Evolutionary conservation across 2,888 invertebrate genomes (phyloP), one percentile per base, ranked within the genome.

Genomic region (Pandemis heparana): DNA sequence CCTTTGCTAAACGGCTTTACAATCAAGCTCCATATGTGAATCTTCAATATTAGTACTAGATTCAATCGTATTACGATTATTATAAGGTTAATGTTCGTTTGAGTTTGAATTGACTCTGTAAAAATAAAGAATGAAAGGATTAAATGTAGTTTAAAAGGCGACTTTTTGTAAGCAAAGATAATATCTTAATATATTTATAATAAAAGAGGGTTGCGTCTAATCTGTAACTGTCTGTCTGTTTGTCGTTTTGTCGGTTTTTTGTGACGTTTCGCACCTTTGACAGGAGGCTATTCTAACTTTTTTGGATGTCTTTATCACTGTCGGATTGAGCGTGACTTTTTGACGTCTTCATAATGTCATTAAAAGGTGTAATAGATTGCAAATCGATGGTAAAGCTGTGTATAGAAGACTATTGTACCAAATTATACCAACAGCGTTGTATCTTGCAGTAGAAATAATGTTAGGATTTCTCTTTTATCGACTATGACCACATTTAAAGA

Each of bases 121-220:
- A 65, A 65, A 80, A 77, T 71, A 74, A 78, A 81, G 84, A 87
- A 89, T 87, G 81, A 87, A 87, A 87, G 92, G 92, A 92, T 92
- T 92, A 90, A 85, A 83, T 83, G 81, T 81, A 80, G 87, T 89
- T 87, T 89, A 86, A 90, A 88, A 89, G 88, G 82, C 80, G 77
- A 83, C 81, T 89, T 91, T 91, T 91, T 84, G 83, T 87, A 81
- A 75, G 76, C 75, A 59, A 80, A 83, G 92, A 94, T 93, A 86
- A 91, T 92, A 92, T 93, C 92, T 92, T 93, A 92, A 94, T 94
- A 89, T 90, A 89, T 85, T 89, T 91, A 85, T 90, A 87, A 92
- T 91, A 89, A 89, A 89, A 85, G 87, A 85, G 87, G 90, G 88
- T 87, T 85, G 89, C 82, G 83, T 83, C 85, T 92, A 93, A 94